Evolutionary conservation across 2,797 vertebrate genomes (phyloP).

Genomic region (Lacerta viridis): DNA sequence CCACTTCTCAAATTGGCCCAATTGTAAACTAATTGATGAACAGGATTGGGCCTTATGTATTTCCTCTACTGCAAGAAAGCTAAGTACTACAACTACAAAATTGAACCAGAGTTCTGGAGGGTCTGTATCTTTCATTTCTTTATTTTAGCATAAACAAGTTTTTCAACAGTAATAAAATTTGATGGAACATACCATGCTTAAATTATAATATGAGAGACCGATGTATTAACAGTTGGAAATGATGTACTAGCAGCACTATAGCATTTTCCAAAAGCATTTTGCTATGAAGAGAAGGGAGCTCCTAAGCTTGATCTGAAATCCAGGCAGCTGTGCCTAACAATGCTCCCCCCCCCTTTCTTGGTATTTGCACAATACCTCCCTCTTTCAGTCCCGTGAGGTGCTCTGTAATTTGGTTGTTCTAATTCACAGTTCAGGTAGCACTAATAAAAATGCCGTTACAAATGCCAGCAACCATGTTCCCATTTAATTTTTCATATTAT

Average conservation of each 20-base stretch:
- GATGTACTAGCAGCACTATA: not conserved
- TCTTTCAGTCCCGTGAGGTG: conserved; percentile 41
- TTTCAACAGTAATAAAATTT: not conserved
- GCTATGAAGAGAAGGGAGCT: conserved; percentile 44
- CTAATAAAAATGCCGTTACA: conserved; percentile 66
- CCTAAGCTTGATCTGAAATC: conserved; percentile 59
- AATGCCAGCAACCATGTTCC: conserved; percentile 21
- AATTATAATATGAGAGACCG: not conserved
- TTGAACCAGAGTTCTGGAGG: not conserved
- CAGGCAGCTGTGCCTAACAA: not conserved
- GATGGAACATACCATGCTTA: not conserved
- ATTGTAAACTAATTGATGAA: not conserved
- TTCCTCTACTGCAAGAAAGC: not conserved
- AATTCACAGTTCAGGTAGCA: conserved; percentile 63
- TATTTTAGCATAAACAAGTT: not conserved
- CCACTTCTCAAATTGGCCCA: not conserved
- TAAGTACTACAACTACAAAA: not conserved
- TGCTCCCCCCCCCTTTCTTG: conserved; percentile 51
- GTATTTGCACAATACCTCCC: conserved; percentile 57
- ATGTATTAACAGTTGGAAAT: conserved; percentile 18
- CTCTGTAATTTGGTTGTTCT: conserved; percentile 58
- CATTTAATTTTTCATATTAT: conserved; percentile 43
- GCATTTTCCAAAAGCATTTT: not conserved
- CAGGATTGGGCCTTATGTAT: not conserved
- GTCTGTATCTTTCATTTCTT: not conserved